Evolutionary conservation across 2,888 invertebrate genomes (phyloP).

Genomic region (Leptinotarsa juncta): DNA sequence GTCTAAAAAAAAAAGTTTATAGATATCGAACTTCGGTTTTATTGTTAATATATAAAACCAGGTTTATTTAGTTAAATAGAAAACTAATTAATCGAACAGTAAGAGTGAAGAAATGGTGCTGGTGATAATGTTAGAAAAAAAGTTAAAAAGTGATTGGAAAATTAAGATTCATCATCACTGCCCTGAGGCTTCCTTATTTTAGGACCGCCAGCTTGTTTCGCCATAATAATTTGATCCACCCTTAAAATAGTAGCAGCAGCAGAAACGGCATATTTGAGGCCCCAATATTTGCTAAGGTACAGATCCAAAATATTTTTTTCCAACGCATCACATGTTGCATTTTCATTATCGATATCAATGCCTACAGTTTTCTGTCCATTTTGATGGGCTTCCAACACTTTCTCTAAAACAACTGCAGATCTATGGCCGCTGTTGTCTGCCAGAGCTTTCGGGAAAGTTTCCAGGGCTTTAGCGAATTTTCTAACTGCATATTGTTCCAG

Average conservation of each 20-base stretch:
- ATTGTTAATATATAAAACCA: no score
- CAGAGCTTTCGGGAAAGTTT: conserved; percentile 90
- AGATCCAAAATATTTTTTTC: conserved; percentile 86
- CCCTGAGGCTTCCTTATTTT: conserved; percentile 77
- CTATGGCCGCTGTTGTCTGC: conserved; percentile 95
- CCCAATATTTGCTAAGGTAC: conserved; percentile 91
- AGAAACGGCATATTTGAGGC: conserved; percentile 92
- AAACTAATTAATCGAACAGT: not conserved
- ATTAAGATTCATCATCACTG: conserved; percentile 76
- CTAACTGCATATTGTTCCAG: conserved; percentile 97
- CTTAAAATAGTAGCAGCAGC: conserved; percentile 93
- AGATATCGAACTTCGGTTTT: no score
- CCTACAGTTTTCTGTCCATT: conserved; percentile 73
- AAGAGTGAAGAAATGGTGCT: not conserved
- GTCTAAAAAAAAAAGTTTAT: no score
- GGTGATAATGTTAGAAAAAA: not conserved
- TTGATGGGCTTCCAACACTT: conserved; percentile 93
- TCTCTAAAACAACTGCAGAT: conserved; percentile 87
- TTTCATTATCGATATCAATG: conserved; percentile 87
- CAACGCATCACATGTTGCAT: conserved; percentile 78
- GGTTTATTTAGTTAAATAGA: not conserved
- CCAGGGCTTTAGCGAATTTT: conserved; percentile 91
- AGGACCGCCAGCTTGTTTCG: conserved; percentile 95
- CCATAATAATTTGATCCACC: conserved; percentile 98
- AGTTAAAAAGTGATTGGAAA: not conserved